These are phyloP conservation scores for Pomacea canaliculata DNA, from an alignment of 2,888 invertebrate genomes.

Conservation along the genomic window DNA sequence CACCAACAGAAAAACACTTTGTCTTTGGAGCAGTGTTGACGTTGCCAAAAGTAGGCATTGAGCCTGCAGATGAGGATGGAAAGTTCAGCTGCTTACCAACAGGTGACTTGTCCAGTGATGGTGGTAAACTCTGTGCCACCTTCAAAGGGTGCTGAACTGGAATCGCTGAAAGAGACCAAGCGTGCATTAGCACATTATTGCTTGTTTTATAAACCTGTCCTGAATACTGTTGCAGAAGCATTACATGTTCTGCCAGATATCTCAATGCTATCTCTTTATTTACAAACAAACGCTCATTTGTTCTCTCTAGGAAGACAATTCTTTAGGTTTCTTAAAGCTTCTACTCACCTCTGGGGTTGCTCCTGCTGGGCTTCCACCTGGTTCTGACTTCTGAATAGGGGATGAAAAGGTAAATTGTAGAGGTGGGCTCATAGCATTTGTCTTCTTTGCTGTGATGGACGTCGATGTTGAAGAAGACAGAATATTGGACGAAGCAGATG, in stretches of 20 bases:
- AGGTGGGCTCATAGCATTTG: conserved; percentile 11
- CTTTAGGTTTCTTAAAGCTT: too few species aligned
- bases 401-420: conserved; percentile 55
- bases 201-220: too few species aligned
- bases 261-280: too few species aligned
- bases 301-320: too few species aligned
- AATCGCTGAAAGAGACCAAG: conserved; percentile 44
- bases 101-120: conserved; percentile 10
- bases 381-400: conserved; percentile 47
- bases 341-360: neutral
- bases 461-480: neutral
- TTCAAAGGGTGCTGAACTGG: conserved; percentile 55
- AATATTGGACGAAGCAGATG: conserved; percentile 5
- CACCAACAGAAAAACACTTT: conserved; percentile 13
- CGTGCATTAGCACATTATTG: neutral
- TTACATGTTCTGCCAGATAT: too few species aligned
- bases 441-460: conserved; percentile 14
- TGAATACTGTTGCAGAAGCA: too few species aligned
- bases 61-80: conserved; percentile 1
- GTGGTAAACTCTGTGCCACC: conserved; percentile 31
- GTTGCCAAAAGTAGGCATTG: conserved; percentile 23
- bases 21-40: conserved; percentile 32
- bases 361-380: conserved; percentile 18
- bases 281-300: neutral
- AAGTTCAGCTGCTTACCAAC: conserved; percentile 22